Percentiles rank a stretch among this genome's conserved stretches.
phyloP scores from a whole-genome alignment of 2,113 vertebrate species.

The Callospermophilus lateralis region DNA sequence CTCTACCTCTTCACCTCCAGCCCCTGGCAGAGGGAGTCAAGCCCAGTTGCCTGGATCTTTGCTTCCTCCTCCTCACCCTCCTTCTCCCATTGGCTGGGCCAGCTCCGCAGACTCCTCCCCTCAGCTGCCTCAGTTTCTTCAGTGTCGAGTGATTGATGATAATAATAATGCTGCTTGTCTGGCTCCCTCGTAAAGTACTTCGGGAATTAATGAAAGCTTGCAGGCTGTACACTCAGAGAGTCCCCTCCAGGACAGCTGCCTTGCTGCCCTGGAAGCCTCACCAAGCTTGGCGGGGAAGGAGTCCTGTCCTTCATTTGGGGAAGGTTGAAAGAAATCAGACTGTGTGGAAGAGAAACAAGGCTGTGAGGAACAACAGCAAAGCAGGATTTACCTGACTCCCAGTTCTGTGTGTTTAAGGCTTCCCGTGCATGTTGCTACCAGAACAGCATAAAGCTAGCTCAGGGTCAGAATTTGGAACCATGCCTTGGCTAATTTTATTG shows the following conservation, averaged over 20 bases:
- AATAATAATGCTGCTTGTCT: conserved; percentile 69
- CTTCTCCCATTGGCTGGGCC: not conserved
- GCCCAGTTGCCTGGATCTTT: fast-evolving
- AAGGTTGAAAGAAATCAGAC: not conserved
- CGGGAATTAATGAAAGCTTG: conserved; percentile 58
- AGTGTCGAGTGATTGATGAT: conserved; percentile 63
- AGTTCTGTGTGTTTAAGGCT: not conserved
- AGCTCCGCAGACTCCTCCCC: not conserved
- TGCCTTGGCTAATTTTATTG: not conserved
- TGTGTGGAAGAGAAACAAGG: not conserved
- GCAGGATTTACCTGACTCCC: not conserved
- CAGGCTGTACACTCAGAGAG: not conserved
- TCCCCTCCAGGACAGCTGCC: not conserved
- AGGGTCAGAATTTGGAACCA: not conserved
- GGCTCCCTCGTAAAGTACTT: not conserved
- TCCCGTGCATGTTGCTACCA: no score
- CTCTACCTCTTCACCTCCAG: not conserved
- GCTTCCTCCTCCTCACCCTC: not conserved
- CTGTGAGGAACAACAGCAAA: not conserved
- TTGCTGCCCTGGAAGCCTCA: not conserved
- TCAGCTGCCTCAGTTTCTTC: conserved; percentile 81
- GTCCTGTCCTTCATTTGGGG: not conserved
- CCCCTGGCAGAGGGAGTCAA: not conserved
- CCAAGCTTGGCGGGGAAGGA: not conserved
- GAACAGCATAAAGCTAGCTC: not conserved